Percentiles rank a stretch among this genome's conserved stretches.
These are phyloP conservation scores for Drosophila rufa DNA, from an alignment of 1,140 invertebrate species.

Conservation along the genomic window DNA sequence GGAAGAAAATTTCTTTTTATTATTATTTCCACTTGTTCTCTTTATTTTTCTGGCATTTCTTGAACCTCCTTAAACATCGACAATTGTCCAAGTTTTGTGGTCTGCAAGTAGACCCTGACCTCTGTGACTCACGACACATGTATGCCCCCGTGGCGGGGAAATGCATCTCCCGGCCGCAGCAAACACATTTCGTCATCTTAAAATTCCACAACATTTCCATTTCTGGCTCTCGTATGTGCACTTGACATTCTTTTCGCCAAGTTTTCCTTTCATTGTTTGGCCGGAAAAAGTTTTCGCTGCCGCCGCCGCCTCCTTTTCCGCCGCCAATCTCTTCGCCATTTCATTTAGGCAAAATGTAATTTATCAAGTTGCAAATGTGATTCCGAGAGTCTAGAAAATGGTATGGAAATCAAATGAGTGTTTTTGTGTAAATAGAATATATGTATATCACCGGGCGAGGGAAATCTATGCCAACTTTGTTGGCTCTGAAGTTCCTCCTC, in stretches of 20 bases:
- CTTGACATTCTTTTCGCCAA: conserved; percentile 63
- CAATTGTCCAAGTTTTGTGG: conserved; percentile 44
- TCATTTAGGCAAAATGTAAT: conserved; percentile 72
- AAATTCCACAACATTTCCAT: conserved; percentile 42
- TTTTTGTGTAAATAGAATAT: conserved; percentile 40
- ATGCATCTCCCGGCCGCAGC: conserved; percentile 28
- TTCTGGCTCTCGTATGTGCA: conserved; percentile 49
- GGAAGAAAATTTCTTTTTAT: conserved; percentile 48
- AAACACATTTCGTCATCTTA: conserved; percentile 48
- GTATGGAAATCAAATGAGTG: conserved; percentile 42
- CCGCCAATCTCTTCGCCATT: conserved; percentile 36
- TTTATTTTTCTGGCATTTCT: conserved; percentile 3
- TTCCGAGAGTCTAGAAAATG: conserved; percentile 14
- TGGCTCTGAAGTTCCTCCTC: not conserved
- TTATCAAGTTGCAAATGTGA: conserved; percentile 69
- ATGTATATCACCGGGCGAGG: not conserved
- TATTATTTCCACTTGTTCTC: conserved; percentile 14
- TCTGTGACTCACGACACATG: conserved; percentile 30
- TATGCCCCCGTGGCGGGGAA: not conserved
- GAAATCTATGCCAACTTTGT: conserved; percentile 14
- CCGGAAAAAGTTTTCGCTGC: conserved; percentile 20
- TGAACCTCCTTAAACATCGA: conserved; percentile 52
- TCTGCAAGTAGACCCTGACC: conserved; percentile 58
- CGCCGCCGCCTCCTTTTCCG: not conserved
- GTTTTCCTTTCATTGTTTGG: conserved; percentile 24